Evolutionary conservation across 2,797 vertebrate species (phyloP), one percentile per base, ranked within the genome.

Genomic region (Acrossocheilus wenchowensis): DNA sequence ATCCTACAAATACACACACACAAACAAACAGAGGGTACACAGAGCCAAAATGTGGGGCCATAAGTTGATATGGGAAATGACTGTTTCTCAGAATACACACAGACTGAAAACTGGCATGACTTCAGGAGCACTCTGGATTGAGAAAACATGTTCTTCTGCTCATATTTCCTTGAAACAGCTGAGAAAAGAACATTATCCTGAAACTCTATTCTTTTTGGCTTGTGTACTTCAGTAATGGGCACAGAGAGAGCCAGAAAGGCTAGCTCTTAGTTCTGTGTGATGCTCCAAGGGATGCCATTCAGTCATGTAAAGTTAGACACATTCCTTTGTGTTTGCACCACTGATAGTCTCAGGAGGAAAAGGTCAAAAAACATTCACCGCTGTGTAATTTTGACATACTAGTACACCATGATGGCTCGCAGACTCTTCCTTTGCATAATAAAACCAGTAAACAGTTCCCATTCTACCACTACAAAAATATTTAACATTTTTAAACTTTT

Each of bases 211-310:
- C 90, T 71, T 15, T 82, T 81, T 89, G 87, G 84, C 84, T 68
- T 78, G 64, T 14, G 50, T 86, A 78, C 72, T 79, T 81, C 87
- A 89, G 72, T 78, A 86, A 84, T n/a, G 86, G 84, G 78, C 86
- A 88, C 68, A 74, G 85, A 57, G 57, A 87, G 81, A 87, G 81
- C 66, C 83, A 73, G 81, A 86, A 79, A 86, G 80, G 81, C 83
- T 75, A 80, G 77, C 66, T 86, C 82, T 85, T 23, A 82, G 81
- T 89, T 89, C 71, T 82, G 45, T 88, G 82, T 86, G 86, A 87
- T 84, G 84, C 73, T 87, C 84, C 81, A 84, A 89, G 84, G 60
- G 89, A 90, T 90, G 89, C 86, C 82, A 89, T 87, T 86, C 86
- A 78, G 79, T 90, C 78, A 54, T 81, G 86, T 86, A 81, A 84